These are phyloP conservation scores for Datnioides undecimradiatus DNA, from an alignment of 2,113 vertebrate genomes.

Conservation along the genomic window DNA sequence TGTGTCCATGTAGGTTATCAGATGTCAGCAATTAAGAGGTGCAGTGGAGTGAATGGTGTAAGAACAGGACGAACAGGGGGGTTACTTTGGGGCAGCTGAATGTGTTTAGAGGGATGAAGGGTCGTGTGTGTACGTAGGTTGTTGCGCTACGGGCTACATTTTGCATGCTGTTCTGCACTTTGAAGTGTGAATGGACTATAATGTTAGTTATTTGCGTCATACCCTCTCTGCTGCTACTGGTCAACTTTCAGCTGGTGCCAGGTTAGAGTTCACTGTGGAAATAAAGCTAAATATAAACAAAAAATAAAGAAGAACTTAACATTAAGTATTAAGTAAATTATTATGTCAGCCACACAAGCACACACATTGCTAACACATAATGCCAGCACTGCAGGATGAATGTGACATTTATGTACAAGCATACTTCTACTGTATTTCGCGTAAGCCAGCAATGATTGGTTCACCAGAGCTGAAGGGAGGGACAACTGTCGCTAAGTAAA, in stretches of 20 bases:
- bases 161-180: conserved; percentile 20
- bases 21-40: conserved; percentile 42
- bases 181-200: conserved; percentile 15
- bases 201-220: conserved; percentile 7
- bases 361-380: too few relatives aligned
- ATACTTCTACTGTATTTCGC: too few relatives aligned
- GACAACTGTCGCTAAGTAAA: too few relatives aligned
- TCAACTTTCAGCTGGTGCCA: background rate
- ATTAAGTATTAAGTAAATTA: too few relatives aligned
- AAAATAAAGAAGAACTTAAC: too few relatives aligned
- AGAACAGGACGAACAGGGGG: conserved; percentile 29
- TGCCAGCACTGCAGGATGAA: too few relatives aligned
- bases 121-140: background rate
- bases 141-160: conserved; percentile 13
- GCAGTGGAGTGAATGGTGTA: conserved; percentile 14
- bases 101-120: conserved; percentile 28
- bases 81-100: conserved; percentile 30
- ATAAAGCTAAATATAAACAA: background rate
- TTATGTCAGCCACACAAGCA: too few relatives aligned
- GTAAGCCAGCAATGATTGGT: too few relatives aligned
- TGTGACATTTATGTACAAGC: too few relatives aligned
- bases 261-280: background rate
- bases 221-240: conserved; percentile 7
- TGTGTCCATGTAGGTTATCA: conserved; percentile 32
- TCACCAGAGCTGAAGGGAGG: too few relatives aligned